Base-by-base conservation (phyloP, 2,888 invertebrate species). In the Nebria brevicollis region DNA sequence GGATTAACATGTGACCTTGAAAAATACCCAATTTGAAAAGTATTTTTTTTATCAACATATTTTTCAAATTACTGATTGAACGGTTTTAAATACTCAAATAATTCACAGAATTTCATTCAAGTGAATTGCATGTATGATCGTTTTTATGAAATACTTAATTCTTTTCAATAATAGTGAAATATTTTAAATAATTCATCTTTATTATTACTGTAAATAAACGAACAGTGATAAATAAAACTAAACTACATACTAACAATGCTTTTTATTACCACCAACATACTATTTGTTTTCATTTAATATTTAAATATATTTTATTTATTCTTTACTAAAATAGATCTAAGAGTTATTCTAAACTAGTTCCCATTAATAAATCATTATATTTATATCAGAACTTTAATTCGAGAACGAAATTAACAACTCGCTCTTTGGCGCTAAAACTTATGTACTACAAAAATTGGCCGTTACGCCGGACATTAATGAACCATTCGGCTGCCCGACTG, bases 21-120 rank as follows among this genome's bases (percentile, higher is more conserved):
- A 76, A 75, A 73, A 34, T 5, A 34, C 34, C 34, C 5, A 5
- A 77, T 34, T 64, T 65, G 54, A 77, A 77, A 77, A 72, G 54
- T 66, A 66, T 81, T 77, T 81, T 81, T 81, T 81, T 81, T 81
- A 54, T 79, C 72, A 66, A 77, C 72, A 81, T 77, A 81, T 81
- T 73, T 73, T 73, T 73, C 20, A 73, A 73, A 73, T 11, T 25
- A 70, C 26, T 34, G 25, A 4, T 70, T 11, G 54, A 54, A 54
- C 54, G 13, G 54, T 54, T 70, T 70, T 70, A 25, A n/a, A 25
- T 70, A 70, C 20, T 25, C 25, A 25, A 70, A 66, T 66, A 66
- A 15, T 66, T 25, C 15, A 66, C 15, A 66, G 54, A 65, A 79
- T 79, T 79, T 79, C 72, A 75, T 70, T 43, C 73, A 73, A n/a